Percentiles rank a stretch among this genome's conserved stretches.
These are phyloP conservation scores for Drosophila nr. fundita DNA, from an alignment of 2,888 invertebrate species.

Conservation along the genomic window DNA sequence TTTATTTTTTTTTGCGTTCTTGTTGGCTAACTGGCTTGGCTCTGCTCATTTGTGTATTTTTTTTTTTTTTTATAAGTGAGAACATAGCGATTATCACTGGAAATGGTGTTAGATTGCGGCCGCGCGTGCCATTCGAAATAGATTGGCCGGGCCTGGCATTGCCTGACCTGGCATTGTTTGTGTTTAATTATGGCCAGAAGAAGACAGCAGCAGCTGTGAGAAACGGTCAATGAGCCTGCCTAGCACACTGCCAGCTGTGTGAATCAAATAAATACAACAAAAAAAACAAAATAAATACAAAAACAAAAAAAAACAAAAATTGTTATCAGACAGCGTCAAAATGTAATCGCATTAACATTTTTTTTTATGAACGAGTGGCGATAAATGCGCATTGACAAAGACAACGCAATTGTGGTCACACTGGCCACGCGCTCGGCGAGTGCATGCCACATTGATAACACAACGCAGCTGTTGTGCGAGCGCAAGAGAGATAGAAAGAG, in stretches of 20 bases:
- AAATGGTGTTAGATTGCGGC: slow-evolving; percentile 28
- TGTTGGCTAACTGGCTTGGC: slow-evolving; percentile 6
- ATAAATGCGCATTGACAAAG: slow-evolving; percentile 23
- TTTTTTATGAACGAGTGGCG: slow-evolving; percentile 33
- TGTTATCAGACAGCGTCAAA: slow-evolving; percentile 28
- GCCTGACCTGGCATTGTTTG: not conserved
- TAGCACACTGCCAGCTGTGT: not conserved
- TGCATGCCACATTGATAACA: slow-evolving; percentile 33
- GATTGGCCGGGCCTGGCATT: not conserved
- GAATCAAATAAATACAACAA: not conserved
- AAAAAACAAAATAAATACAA: not conserved
- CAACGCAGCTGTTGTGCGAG: not conserved
- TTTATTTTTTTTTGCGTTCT: slow-evolving; percentile 11
- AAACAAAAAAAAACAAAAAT: not conserved
- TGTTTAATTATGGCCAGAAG: not conserved
- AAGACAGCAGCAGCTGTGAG: not conserved
- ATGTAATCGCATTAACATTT: slow-evolving; percentile 39
- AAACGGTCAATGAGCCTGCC: slow-evolving; percentile 30
- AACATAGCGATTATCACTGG: slow-evolving; percentile 30
- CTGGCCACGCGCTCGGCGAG: slow-evolving; percentile 38
- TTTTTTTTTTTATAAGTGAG: slow-evolving; percentile 30
- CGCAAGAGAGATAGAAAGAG: not conserved
- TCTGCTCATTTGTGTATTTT: slow-evolving; percentile 21
- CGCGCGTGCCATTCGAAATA: slow-evolving; percentile 1
- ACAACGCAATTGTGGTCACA: slow-evolving; percentile 26